Evolutionary conservation across 2,113 vertebrate species (phyloP).

Genomic region (Anhinga rufa): DNA sequence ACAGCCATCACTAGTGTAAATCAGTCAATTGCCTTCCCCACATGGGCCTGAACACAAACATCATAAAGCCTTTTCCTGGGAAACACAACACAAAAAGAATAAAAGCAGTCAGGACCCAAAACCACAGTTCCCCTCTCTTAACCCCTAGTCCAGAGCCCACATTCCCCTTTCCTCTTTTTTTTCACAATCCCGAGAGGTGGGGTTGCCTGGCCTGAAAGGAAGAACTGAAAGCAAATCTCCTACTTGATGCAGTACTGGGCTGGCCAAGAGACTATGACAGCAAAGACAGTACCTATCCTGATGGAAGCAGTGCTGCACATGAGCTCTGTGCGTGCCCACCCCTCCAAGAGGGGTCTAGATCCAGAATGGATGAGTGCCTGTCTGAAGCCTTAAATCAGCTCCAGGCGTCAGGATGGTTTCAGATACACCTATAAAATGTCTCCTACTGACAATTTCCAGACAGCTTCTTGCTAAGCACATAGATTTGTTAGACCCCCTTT

Average conservation of each 20-base stretch:
- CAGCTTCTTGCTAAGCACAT: neutral
- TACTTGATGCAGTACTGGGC: neutral
- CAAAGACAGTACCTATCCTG: neutral
- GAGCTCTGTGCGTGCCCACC: fast-evolving
- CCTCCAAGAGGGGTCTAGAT: neutral
- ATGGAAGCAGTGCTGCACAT: neutral
- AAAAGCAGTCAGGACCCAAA: neutral
- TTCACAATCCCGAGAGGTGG: neutral
- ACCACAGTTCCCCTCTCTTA: neutral
- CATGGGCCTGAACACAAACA: neutral
- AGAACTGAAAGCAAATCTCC: neutral
- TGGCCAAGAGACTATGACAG: neutral
- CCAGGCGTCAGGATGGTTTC: neutral
- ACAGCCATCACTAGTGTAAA: neutral
- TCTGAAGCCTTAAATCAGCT: neutral
- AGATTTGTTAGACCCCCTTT: neutral
- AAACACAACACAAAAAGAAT: neutral
- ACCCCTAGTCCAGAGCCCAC: neutral
- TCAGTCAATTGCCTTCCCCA: neutral
- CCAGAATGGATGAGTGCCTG: fast-evolving
- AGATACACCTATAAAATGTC: neutral
- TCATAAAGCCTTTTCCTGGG: neutral
- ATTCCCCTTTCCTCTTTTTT: neutral
- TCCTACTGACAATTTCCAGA: neutral
- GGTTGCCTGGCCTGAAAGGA: neutral